phyloP scores from a whole-genome alignment of 2,888 invertebrate genomes.

The Drosophila villosipedis region DNA sequence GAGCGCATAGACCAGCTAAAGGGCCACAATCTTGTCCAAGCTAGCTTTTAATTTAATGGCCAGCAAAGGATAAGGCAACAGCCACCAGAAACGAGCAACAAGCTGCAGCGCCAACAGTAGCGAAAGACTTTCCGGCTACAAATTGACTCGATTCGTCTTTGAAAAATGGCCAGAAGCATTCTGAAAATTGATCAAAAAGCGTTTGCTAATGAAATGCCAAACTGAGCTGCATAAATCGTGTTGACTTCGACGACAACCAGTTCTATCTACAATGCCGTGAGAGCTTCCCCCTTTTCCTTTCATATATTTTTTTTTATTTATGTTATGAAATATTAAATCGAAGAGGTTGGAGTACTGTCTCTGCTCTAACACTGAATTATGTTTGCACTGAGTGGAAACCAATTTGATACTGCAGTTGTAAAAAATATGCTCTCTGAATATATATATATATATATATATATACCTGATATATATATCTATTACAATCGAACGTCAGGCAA shows the following conservation, averaged over 20 bases:
- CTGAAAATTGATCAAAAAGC: slow-evolving; percentile 52
- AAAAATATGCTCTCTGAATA: neutral
- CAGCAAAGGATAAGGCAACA: slow-evolving; percentile 1
- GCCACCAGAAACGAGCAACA: slow-evolving; percentile 1
- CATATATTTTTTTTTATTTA: neutral
- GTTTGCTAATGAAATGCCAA: slow-evolving; percentile 18
- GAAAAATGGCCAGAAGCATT: slow-evolving; percentile 41
- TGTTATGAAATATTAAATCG: neutral
- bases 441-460: too few relatives aligned
- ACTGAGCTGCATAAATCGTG: neutral
- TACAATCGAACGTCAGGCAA: neutral
- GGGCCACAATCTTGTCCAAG: slow-evolving; percentile 17
- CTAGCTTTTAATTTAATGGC: slow-evolving; percentile 34
- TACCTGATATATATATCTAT: neutral
- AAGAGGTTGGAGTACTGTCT: neutral
- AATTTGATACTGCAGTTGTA: neutral
- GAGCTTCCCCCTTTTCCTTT: neutral
- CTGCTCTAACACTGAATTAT: neutral
- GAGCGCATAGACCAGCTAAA: neutral
- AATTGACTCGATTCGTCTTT: slow-evolving; percentile 50
- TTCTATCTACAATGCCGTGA: neutral
- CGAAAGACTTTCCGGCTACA: slow-evolving; percentile 25
- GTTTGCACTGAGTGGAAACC: neutral
- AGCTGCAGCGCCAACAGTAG: neutral
- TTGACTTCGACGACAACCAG: neutral